A percentile compares a stretch with the other conserved stretches of the same genome.
These are phyloP conservation scores for Dromaius novaehollandiae DNA, from an alignment of 2,113 vertebrate species.

Conservation along the genomic window DNA sequence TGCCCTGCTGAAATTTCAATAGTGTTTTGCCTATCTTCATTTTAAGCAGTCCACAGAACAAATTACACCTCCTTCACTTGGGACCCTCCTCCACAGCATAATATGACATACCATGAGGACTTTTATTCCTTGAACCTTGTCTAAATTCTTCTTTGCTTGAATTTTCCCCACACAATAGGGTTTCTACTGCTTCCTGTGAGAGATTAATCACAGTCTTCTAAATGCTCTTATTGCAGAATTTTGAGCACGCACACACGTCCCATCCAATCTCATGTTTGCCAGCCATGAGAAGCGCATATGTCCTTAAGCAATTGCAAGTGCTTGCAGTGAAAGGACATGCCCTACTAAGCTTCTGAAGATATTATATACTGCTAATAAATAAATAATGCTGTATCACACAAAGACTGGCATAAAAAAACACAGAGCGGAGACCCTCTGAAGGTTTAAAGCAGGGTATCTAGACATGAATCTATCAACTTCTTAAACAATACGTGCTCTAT, in stretches of 20 bases:
- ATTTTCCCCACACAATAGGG: neutral
- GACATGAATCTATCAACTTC: neutral
- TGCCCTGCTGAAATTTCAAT: neutral
- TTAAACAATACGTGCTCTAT: neutral
- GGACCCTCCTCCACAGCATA: neutral
- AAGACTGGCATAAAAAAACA: neutral
- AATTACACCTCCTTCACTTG: neutral
- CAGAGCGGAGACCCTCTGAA: neutral
- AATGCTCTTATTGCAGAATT: neutral
- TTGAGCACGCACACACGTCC: fast-evolving
- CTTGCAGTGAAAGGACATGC: neutral
- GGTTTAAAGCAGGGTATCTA: neutral
- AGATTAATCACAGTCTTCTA: neutral
- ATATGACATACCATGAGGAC: neutral
- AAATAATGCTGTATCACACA: neutral
- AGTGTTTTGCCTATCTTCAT: neutral
- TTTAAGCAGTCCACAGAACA: neutral
- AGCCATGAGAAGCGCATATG: neutral
- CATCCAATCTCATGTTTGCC: neutral
- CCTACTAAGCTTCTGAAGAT: neutral
- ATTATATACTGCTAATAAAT: neutral
- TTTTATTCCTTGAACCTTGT: neutral
- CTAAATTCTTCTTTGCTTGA: neutral
- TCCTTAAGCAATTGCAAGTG: neutral
- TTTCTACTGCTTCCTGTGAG: neutral